phyloP scores from a whole-genome alignment of 53 echinoderm and acorn worm species.

The Stichopus horrens region DNA sequence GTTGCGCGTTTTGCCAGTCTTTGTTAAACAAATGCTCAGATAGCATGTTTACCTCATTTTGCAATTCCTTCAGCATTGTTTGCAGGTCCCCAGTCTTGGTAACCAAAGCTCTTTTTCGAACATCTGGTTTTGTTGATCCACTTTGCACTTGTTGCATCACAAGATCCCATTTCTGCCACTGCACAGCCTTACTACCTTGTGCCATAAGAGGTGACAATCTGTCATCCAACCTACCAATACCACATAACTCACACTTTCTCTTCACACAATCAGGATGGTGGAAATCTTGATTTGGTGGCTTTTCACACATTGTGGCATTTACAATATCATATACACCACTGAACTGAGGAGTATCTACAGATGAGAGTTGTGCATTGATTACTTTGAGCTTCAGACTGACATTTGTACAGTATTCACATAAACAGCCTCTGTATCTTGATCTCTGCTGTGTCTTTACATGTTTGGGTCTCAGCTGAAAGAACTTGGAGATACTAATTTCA shows the following conservation, averaged over 20 bases:
- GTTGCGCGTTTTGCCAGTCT: constrained; percentile 53
- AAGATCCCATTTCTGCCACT: constrained; percentile 44
- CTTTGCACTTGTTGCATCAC: constrained; percentile 33
- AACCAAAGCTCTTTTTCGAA: neutral
- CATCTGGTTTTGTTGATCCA: neutral
- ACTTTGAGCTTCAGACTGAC: constrained; percentile 29
- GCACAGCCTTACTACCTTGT: constrained; percentile 4
- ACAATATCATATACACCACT: constrained; percentile 1
- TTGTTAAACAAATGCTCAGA: constrained; percentile 48
- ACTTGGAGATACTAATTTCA: constrained; percentile 14
- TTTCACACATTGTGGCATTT: constrained; percentile 37
- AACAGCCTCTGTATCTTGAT: constrained; percentile 46
- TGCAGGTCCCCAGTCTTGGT: neutral
- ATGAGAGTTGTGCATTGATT: constrained; percentile 1
- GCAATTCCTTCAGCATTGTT: constrained; percentile 22
- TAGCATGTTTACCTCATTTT: constrained; percentile 25
- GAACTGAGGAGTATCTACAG: constrained; percentile 1
- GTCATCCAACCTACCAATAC: constrained; percentile 18
- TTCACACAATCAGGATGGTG: constrained; percentile 49
- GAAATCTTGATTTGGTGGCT: constrained; percentile 3
- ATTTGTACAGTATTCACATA: constrained; percentile 39
- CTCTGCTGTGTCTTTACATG: constrained; percentile 35
- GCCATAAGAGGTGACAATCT: constrained; percentile 19
- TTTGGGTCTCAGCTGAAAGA: constrained; percentile 36
- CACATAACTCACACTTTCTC: constrained; percentile 30